Base-by-base conservation (phyloP, 2,113 vertebrate species). In the Pseudolaguvia tuberculata region DNA sequence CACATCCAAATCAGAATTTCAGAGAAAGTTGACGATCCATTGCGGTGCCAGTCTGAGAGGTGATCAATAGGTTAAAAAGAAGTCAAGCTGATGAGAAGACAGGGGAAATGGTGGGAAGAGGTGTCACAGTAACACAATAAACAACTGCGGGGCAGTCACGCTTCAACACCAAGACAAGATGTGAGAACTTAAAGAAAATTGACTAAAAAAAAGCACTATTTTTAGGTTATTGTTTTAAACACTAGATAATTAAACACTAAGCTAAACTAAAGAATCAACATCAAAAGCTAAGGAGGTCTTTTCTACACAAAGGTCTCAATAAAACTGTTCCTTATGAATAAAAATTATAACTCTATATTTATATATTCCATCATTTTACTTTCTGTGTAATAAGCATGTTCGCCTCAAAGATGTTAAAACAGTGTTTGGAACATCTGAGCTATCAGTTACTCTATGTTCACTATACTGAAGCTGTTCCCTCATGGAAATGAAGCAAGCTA, bases 41-140 rank as follows among this genome's bases (percentile, higher is more conserved):
- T 68, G 74, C 83, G 53, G 76, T 86, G 82, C 84, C 88, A 85
- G 92, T 94, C 94, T 92, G 92, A 92, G 92, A 94, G 93, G 94
- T 91, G 94, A 96, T 92, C 89, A 29, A 50, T 87, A 90, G 86
- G 88, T 86, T 88, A 86, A 88, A 88, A 86, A 92, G 89, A 91
- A 84, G 86, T 94, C 93, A 97, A 96, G 96, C 93, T 84, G 78
- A 96, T 93, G 94, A 88, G 87, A 89, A 93, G 90, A 92, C 57
- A 83, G 86, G 91, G 82, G 39, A 14, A 12, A 31, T 86, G 90
- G 82, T 45, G 45, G 29, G 17, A 25, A 6, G 45, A 67, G 45
- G 63, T 48, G 29, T 82, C 81, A 90, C 85, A 88, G 79, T 81
- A 87, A 87, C 87, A 88, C 79, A 78, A 87, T 83, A 88, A 81